These are phyloP conservation scores for Chaetura pelagica DNA, from an alignment of 2,113 vertebrate genomes.

Conservation along the genomic window DNA sequence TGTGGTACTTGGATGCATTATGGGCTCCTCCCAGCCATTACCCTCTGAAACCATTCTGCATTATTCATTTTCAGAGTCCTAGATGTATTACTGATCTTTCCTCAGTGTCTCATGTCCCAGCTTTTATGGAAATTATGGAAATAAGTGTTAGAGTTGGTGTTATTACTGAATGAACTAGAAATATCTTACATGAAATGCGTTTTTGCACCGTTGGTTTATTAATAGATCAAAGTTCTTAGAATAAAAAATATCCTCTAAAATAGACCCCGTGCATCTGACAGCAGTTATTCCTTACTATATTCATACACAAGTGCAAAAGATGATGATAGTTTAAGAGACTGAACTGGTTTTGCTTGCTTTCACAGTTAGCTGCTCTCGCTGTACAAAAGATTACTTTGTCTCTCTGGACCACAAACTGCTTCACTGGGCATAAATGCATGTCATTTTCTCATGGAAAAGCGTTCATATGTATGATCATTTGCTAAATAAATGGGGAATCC, in stretches of 20 bases:
- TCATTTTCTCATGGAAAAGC: not conserved
- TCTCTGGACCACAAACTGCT: not conserved
- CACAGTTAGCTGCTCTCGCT: not conserved
- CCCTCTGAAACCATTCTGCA: not conserved
- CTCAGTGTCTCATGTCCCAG: not conserved
- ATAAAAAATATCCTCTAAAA: not conserved
- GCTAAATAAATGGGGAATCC: not conserved
- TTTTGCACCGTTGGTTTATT: not conserved
- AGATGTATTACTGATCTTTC: not conserved
- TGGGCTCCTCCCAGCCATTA: not conserved
- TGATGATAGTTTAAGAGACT: not conserved
- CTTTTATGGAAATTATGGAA: not conserved
- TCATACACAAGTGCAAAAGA: not conserved
- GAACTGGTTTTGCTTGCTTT: not conserved
- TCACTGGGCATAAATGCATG: accelerated
- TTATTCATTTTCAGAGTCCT: not conserved
- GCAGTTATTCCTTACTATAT: not conserved
- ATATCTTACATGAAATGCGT: not conserved
- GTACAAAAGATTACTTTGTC: not conserved
- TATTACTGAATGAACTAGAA: not conserved
- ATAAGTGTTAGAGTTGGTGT: not conserved
- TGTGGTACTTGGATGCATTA: not conserved
- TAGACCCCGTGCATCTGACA: accelerated
- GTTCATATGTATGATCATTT: not conserved
- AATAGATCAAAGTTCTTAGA: not conserved